These are phyloP conservation scores for Sitobion miscanthi DNA, from an alignment of 1,140 invertebrate genomes.

Conservation along the genomic window DNA sequence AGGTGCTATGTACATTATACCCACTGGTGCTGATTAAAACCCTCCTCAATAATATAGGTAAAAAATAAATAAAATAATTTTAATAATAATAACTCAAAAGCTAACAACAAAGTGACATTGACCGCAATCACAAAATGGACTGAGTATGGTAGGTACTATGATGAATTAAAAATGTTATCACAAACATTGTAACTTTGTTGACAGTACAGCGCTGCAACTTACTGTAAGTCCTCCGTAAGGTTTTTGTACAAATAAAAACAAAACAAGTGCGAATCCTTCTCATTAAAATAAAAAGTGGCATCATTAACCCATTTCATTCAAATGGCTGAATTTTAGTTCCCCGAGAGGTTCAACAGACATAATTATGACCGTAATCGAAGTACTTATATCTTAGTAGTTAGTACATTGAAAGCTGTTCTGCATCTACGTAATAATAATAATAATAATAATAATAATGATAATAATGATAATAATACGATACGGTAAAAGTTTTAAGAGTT, in stretches of 20 bases:
- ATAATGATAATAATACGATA: constrained; percentile 18
- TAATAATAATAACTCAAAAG: not conserved
- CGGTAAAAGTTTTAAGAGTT: constrained; percentile 45
- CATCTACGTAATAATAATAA: not conserved
- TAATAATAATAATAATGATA: too few relatives aligned
- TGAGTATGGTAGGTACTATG: not conserved
- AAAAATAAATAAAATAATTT: not conserved
- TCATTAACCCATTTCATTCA: not conserved
- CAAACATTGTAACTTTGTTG: not conserved
- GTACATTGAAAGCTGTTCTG: not conserved
- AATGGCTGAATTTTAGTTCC: not conserved
- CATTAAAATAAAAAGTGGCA: constrained; percentile 39
- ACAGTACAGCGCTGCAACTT: not conserved
- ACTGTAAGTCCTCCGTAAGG: not conserved
- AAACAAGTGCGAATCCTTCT: not conserved
- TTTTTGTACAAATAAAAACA: not conserved
- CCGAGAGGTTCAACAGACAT: not conserved
- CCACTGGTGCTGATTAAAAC: not conserved
- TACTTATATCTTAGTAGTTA: constrained; percentile 1
- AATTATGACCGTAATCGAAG: constrained; percentile 27
- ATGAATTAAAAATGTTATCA: not conserved
- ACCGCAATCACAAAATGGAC: constrained; percentile 5
- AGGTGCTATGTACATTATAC: not conserved
- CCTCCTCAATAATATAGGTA: not conserved
- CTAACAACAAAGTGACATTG: not conserved